phyloP scores from a whole-genome alignment of 2,888 invertebrate species.

The Euphydryas editha region DNA sequence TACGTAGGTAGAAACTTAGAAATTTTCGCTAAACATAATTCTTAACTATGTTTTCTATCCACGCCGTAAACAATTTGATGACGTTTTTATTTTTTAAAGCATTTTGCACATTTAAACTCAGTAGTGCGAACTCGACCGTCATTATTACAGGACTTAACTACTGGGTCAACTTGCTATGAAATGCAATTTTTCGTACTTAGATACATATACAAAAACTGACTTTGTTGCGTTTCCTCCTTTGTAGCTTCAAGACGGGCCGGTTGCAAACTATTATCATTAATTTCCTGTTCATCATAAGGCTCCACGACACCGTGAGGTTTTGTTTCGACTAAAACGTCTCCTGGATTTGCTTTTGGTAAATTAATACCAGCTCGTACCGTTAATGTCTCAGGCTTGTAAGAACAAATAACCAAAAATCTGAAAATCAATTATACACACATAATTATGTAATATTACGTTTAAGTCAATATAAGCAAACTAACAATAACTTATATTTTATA shows the following conservation, averaged over 20 bases:
- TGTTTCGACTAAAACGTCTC: constrained; percentile 72
- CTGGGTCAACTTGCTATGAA: neutral
- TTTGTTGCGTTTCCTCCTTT: constrained; percentile 66
- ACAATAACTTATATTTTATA: too few species aligned
- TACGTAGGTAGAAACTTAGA: too few species aligned
- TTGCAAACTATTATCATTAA: constrained; percentile 75
- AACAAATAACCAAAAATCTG: constrained; percentile 91
- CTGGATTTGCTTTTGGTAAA: constrained; percentile 85
- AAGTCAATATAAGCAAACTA: neutral
- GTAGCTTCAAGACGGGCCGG: constrained; percentile 76
- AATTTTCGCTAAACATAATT: too few species aligned
- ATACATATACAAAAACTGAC: constrained; percentile 50
- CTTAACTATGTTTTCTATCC: too few species aligned
- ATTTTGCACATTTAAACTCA: too few species aligned
- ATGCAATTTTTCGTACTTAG: too few species aligned
- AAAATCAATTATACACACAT: constrained; percentile 25
- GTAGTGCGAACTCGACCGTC: too few species aligned
- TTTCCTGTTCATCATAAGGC: constrained; percentile 68
- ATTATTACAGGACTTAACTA: too few species aligned
- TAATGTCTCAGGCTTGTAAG: constrained; percentile 91
- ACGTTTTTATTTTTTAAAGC: too few species aligned
- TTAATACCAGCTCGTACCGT: constrained; percentile 91
- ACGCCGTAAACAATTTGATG: too few species aligned
- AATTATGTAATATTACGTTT: neutral
- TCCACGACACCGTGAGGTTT: constrained; percentile 74